These are phyloP conservation scores for Nebria salina DNA, from an alignment of 2,888 invertebrate genomes.

Conservation along the genomic window DNA sequence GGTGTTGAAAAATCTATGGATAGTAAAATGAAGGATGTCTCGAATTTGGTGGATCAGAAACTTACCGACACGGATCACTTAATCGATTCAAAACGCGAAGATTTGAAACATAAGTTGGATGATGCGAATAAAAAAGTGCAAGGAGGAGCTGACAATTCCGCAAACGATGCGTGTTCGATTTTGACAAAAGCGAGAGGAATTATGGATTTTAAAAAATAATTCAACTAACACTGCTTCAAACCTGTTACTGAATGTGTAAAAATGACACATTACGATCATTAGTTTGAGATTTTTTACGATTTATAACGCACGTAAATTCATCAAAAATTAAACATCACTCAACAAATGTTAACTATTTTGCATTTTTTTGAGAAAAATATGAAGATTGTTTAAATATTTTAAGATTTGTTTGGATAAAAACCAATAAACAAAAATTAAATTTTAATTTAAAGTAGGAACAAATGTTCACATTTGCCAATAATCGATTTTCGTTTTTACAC, in stretches of 20 bases:
- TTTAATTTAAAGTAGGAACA: too few relatives aligned
- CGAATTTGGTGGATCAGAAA: slow-evolving; percentile 49
- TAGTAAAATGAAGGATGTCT: slow-evolving; percentile 48
- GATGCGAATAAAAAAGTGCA: slow-evolving; percentile 50
- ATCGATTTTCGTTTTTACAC: background rate
- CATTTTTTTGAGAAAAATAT: too few relatives aligned
- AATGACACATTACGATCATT: background rate
- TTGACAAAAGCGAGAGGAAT: slow-evolving; percentile 51
- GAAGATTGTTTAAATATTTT: background rate
- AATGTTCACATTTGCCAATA: background rate
- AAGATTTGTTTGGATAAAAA: too few relatives aligned
- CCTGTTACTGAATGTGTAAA: background rate
- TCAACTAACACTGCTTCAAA: too few relatives aligned
- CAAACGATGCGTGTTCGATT: slow-evolving; percentile 49
- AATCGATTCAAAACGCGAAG: slow-evolving; percentile 51
- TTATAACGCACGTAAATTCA: background rate
- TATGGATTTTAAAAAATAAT: slow-evolving; percentile 42
- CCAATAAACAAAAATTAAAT: too few relatives aligned
- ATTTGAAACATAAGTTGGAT: slow-evolving; percentile 51
- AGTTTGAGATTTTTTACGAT: background rate
- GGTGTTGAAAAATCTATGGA: slow-evolving; percentile 45
- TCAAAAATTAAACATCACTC: background rate
- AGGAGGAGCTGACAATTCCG: slow-evolving; percentile 49
- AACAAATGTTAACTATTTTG: background rate
- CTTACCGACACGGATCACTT: slow-evolving; percentile 49